Evolutionary conservation across 2,888 invertebrate species (phyloP).

Genomic region (Phyllotreta striolata): DNA sequence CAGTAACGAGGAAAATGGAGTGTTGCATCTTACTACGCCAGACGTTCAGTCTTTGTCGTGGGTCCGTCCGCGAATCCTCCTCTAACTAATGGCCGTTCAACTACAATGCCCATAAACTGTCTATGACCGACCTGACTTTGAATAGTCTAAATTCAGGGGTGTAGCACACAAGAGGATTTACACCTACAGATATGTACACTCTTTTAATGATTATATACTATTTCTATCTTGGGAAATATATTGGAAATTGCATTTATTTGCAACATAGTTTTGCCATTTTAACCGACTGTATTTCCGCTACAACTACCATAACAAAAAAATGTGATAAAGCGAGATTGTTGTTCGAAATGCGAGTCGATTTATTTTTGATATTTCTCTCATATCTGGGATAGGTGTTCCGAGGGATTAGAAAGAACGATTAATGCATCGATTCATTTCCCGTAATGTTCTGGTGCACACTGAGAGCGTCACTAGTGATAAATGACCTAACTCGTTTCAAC

Average conservation of each 20-base stretch:
- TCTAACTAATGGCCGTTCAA: conserved; percentile 13
- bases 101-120: conserved; percentile 14
- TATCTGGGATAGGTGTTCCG: conserved; percentile 3
- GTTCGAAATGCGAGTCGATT: not conserved
- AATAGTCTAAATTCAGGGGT: too few species aligned
- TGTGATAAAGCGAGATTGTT: too few species aligned
- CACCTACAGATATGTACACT: too few species aligned
- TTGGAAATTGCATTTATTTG: too few species aligned
- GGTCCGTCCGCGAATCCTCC: conserved; percentile 15
- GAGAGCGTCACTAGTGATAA: conserved; percentile 40
- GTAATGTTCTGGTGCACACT: conserved; percentile 31
- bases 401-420: conserved; percentile 19
- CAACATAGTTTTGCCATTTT: too few species aligned
- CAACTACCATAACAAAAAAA: too few species aligned
- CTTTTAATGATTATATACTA: too few species aligned
- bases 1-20: conserved; percentile 20
- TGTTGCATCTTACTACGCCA: conserved; percentile 21
- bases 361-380: conserved; percentile 10
- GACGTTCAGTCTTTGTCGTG: conserved; percentile 21
- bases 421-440: conserved; percentile 22
- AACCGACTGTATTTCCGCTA: too few species aligned
- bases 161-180: too few species aligned
- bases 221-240: too few species aligned
- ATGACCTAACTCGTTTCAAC: conserved; percentile 40
- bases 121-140: conserved; percentile 5